These are phyloP conservation scores for Forbesichthys papilliferus DNA, from an alignment of 2,113 vertebrate species.

Conservation along the genomic window DNA sequence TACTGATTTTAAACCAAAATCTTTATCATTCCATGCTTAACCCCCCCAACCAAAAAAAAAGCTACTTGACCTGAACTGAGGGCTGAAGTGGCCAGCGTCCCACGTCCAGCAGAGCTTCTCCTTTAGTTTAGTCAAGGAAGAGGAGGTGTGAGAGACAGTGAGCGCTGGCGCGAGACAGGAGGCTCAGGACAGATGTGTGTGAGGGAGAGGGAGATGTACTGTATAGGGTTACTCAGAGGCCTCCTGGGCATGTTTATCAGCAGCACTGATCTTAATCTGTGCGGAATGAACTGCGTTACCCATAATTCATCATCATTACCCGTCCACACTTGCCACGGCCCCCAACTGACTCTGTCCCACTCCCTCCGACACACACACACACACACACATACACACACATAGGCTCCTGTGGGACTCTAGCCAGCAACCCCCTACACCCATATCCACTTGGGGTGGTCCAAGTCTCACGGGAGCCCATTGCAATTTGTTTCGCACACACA, in stretches of 20 bases:
- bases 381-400: constrained; percentile 3
- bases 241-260: constrained; percentile 71
- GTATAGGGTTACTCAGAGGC: constrained; percentile 65
- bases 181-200: constrained; percentile 32
- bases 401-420: constrained; percentile 22
- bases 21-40: too few species aligned
- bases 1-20: too few species aligned
- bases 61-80: not conserved
- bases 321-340: constrained; percentile 41
- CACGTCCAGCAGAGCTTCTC: not conserved
- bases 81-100: not conserved
- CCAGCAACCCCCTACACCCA: constrained; percentile 8
- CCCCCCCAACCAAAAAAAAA: too few species aligned
- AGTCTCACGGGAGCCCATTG: constrained; percentile 37
- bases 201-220: constrained; percentile 36
- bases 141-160: constrained; percentile 18
- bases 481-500: constrained; percentile 51
- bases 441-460: constrained; percentile 50
- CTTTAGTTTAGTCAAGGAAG: not conserved
- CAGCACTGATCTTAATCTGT: constrained; percentile 74
- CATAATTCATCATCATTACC: constrained; percentile 69
- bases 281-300: constrained; percentile 58
- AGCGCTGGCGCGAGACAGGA: constrained; percentile 12
- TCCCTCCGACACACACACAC: constrained; percentile 30
- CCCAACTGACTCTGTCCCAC: constrained; percentile 10